Percentiles rank a stretch among this genome's conserved stretches.
phyloP scores from a whole-genome alignment of 2,888 invertebrate genomes.

The Erebia ligea region DNA sequence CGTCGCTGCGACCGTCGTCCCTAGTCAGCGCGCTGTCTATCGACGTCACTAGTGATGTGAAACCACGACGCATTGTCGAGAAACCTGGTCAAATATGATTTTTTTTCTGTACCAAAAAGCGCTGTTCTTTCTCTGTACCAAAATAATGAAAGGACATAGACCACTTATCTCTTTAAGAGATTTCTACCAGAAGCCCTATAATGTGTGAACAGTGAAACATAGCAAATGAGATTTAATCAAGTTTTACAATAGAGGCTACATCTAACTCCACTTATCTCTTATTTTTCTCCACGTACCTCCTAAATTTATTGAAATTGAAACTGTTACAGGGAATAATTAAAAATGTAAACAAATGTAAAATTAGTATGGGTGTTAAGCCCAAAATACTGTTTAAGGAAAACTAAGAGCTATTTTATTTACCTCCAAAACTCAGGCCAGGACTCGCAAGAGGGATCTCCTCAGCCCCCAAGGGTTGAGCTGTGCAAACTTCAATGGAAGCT shows the following conservation, averaged over 20 bases:
- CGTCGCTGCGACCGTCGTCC: constrained; percentile 87
- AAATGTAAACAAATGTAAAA: too few species aligned
- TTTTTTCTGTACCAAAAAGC: too few species aligned
- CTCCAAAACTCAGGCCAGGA: constrained; percentile 65
- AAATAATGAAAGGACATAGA: too few species aligned
- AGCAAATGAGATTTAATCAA: not conserved
- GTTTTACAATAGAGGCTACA: not conserved
- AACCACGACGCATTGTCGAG: constrained; percentile 91
- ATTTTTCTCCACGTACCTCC: constrained; percentile 53
- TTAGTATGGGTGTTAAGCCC: too few species aligned
- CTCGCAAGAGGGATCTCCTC: constrained; percentile 65
- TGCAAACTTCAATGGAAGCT: constrained; percentile 63
- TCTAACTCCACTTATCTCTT: not conserved
- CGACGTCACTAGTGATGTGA: constrained; percentile 92
- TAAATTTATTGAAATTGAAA: constrained; percentile 43
- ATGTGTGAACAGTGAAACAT: too few species aligned
- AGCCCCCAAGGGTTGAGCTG: constrained; percentile 55
- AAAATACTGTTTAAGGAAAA: too few species aligned
- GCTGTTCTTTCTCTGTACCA: too few species aligned
- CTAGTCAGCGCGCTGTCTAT: constrained; percentile 91
- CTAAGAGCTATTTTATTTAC: too few species aligned
- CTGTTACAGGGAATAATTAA: too few species aligned
- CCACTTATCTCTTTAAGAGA: too few species aligned
- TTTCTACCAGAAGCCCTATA: too few species aligned
- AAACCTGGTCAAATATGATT: constrained; percentile 73